These are phyloP conservation scores for Falco concolor DNA, from an alignment of 2,797 vertebrate genomes.

Conservation along the genomic window DNA sequence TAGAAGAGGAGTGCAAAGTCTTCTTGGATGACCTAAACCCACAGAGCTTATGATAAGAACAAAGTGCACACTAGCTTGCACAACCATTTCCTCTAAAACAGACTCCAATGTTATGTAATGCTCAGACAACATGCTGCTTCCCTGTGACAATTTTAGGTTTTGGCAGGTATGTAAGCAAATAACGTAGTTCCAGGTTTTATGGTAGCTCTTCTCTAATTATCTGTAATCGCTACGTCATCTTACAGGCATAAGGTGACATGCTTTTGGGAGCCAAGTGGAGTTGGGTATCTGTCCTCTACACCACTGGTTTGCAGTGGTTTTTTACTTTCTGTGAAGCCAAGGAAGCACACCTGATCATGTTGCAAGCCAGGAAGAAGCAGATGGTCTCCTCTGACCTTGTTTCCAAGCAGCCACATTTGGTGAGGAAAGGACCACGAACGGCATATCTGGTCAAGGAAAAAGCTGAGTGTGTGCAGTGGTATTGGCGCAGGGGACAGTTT, in stretches of 20 bases:
- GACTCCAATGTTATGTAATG: neutral
- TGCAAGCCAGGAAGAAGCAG: neutral
- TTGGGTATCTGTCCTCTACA: neutral
- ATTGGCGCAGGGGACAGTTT: neutral
- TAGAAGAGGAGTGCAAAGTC: conserved; percentile 22
- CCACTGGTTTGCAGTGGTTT: neutral
- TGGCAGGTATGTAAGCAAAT: neutral
- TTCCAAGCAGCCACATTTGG: neutral
- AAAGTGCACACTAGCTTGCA: rapidly evolving
- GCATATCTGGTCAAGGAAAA: neutral
- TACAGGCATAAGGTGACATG: neutral
- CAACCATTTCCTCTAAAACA: neutral
- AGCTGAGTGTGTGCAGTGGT: neutral
- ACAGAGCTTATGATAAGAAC: neutral
- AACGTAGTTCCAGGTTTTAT: neutral
- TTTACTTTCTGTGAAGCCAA: neutral
- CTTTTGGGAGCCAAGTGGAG: neutral
- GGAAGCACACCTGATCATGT: neutral
- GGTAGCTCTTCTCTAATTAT: neutral
- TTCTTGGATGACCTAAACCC: neutral
- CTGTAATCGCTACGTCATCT: neutral
- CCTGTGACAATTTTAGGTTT: neutral
- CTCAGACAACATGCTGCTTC: neutral
- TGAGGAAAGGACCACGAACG: neutral
- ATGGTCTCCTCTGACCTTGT: neutral